Evolutionary conservation across 2,888 invertebrate species (phyloP), one percentile per base, ranked within the genome.

Genomic region (Nemoura dubitans): DNA sequence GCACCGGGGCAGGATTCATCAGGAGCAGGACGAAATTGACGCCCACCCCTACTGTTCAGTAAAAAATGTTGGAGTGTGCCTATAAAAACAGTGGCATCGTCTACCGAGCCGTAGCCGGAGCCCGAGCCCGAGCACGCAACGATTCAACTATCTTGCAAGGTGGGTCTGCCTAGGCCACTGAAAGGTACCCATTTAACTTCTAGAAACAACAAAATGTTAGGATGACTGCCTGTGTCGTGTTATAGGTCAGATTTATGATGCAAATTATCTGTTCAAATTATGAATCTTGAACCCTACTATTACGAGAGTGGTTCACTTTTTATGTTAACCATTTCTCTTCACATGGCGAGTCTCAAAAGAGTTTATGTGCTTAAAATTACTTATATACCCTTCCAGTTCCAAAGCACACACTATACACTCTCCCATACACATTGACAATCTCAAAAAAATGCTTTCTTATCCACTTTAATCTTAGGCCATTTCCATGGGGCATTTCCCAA

Each of bases 211-310:
- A 59, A 21, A 59, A 59, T 59, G 59, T 59, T 59, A 59, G 16
- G 3, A 21, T 59, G 14, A 14, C 21, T 21, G 14, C 5, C 10
- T 59, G 14, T 21, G 21, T 21, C 59, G 59, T 59, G 59, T 59
- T 59, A 59, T 59, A 21, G 16, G 59, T 59, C 21, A 59, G 59
- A 59, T 59, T 59, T 59, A 59, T 59, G 59, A 10, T 59, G 59
- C 59, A 59, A 59, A 59, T 59, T 59, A 59, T 59, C 59, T 59
- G 59, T 59, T 59, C 59, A 59, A 59, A 59, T 59, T 59, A 59
- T 59, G 59, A 59, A 59, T 59, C 59, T 59, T 59, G 21, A 59
- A 59, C 59, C 59, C 59, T 59, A 59, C 59, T 59, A 59, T 59
- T 59, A 59, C 14, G 59, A 10, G 59, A 59, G 59, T 59, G 59